phyloP scores from a whole-genome alignment of 37 sponge, comb jelly and placozoan species.

The Spongia lamella region DNA sequence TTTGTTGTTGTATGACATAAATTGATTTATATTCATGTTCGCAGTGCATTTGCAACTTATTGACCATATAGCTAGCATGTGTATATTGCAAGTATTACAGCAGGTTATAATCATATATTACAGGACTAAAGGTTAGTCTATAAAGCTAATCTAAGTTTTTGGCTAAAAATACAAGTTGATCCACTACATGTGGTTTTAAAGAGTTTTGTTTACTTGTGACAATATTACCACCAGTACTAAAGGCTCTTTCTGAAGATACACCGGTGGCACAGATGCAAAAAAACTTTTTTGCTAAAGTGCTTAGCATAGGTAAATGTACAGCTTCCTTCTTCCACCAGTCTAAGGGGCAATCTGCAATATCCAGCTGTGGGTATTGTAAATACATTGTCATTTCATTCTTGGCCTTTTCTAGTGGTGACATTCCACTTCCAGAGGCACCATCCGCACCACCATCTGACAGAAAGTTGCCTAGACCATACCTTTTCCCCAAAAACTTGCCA shows the following conservation, averaged over 20 bases:
- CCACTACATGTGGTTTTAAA: neutral
- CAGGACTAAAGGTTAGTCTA: too few relatives aligned
- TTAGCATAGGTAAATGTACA: neutral
- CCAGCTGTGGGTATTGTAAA: neutral
- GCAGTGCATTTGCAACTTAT: too few relatives aligned
- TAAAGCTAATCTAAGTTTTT: neutral
- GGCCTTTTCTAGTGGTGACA: neutral
- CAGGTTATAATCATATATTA: too few relatives aligned
- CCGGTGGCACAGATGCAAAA: conserved; percentile 5
- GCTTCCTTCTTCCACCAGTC: neutral
- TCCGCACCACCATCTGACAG: too few relatives aligned
- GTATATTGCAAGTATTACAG: too few relatives aligned
- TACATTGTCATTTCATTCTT: neutral
- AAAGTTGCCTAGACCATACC: neutral
- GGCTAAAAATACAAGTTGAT: conserved; percentile 3
- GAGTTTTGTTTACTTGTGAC: neutral
- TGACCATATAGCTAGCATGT: too few relatives aligned
- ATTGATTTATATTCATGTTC: too few relatives aligned
- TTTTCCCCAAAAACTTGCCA: neutral
- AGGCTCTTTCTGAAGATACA: neutral
- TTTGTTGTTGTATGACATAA: too few relatives aligned
- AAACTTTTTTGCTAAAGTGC: neutral
- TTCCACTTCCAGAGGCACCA: neutral
- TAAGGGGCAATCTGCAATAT: neutral
- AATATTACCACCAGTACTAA: conserved; percentile 5